Percentiles rank a stretch among this genome's conserved stretches.
Conservation (phyloP, 2,113 vertebrate species). For the Marcusenius ussheri region DNA sequence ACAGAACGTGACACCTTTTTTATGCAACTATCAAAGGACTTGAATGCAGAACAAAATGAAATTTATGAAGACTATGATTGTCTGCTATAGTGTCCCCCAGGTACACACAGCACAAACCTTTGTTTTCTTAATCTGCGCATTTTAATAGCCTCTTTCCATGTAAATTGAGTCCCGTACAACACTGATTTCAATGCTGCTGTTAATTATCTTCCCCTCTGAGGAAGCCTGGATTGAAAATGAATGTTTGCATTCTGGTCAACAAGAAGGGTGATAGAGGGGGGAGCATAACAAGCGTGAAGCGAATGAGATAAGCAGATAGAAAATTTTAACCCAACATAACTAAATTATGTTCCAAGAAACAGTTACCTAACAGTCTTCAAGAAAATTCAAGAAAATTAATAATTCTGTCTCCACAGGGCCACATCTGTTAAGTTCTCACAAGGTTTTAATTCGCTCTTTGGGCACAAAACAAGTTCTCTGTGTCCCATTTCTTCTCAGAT, state of each 20-base stretch:
- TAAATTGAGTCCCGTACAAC: conserved; percentile 42
- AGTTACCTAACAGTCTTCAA: background rate
- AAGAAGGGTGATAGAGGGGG: background rate
- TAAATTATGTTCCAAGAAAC: background rate
- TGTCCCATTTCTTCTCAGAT: background rate
- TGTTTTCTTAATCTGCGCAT: conserved; percentile 34
- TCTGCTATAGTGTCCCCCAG: conserved; percentile 45
- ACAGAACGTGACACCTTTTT: background rate
- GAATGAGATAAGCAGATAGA: background rate
- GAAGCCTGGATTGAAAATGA: conserved; percentile 31
- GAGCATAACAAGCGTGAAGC: background rate
- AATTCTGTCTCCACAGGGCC: background rate
- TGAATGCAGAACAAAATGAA: background rate
- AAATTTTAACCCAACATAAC: background rate
- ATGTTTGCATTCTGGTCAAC: conserved; percentile 11
- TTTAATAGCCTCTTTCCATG: conserved; percentile 54
- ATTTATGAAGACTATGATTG: conserved; percentile 33
- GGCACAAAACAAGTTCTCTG: background rate
- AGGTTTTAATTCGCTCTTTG: background rate
- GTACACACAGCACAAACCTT: conserved; percentile 24
- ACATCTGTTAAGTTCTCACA: background rate
- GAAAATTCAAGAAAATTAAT: background rate
- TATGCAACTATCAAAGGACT: conserved; percentile 37
- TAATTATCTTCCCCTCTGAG: conserved; percentile 35
- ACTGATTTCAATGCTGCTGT: conserved; percentile 38